Evolutionary conservation across 2,797 vertebrate genomes (phyloP).

Genomic region (Heliangelus exortis): DNA sequence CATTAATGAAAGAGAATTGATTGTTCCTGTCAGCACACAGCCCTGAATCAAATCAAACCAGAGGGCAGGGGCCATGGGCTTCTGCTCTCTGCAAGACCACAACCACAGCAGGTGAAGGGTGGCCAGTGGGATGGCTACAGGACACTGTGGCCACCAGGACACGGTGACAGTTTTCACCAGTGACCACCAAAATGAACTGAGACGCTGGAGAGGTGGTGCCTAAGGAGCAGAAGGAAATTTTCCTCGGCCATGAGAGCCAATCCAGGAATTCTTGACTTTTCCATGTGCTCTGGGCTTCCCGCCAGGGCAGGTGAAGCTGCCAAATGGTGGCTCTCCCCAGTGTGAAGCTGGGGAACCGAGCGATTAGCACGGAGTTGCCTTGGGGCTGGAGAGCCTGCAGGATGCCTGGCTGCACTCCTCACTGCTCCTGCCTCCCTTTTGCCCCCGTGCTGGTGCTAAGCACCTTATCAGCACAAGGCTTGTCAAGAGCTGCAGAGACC

Average conservation of each 20-base stretch:
- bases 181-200: not conserved
- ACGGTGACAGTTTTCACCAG: not conserved
- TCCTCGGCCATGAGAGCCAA: not conserved
- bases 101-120: not conserved
- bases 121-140: fast-evolving
- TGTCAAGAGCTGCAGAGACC: not conserved
- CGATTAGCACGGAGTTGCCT: not conserved
- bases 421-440: not conserved
- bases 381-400: not conserved
- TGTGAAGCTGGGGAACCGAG: not conserved
- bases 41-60: not conserved
- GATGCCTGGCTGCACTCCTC: not conserved
- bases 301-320: not conserved
- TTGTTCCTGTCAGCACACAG: fast-evolving
- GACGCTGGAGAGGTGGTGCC: fast-evolving
- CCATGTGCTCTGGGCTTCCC: not conserved
- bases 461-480: not conserved
- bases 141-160: not conserved
- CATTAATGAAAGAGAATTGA: not conserved
- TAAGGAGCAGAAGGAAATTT: fast-evolving
- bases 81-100: not conserved
- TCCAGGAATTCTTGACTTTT: slow-evolving; percentile 31
- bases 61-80: not conserved
- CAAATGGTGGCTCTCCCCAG: not conserved
- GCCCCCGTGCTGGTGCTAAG: not conserved